Base-by-base conservation (phyloP, 2,888 invertebrate species). In the Dendrolimus pini region DNA sequence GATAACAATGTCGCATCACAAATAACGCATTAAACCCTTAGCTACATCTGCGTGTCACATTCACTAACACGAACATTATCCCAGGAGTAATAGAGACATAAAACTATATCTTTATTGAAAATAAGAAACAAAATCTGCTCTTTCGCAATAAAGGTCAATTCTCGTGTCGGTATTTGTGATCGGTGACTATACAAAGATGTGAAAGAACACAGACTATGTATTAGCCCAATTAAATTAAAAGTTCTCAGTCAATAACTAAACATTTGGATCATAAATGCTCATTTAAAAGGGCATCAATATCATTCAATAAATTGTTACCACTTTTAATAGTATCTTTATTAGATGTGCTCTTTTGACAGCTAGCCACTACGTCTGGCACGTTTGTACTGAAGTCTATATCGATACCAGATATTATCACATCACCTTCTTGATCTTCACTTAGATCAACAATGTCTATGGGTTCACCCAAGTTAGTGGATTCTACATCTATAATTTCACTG, bases 311-410 rank as follows among this genome's bases (percentile, higher is more conserved):
- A 64, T 68, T 77, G 56, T 67, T 79, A 7, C 75, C 80, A 55
- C 54, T 72, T 18, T 60, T 72, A 12, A 47, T 47, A 10, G 47
- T 10, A 47, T 12, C 12, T 47, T 47, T 47, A 9, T 47, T 30
- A 30, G 30, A 30, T 6, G 30, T 30, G 30, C 67, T 77, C 62
- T 77, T 82, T 8, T 78, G 83, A 73, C 89, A 89, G 60, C 89
- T 89, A 1, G 87, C 89, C 0, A 89, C 89, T 0, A 89, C 83
- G 58, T 90, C 89, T 0, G 89, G 89, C n/a, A 89, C 83, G 59
- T 82, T 88, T 57, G 81, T 85, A 18, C 70, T 75, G 58, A 86
- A 72, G 60, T 79, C 81, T 63, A 84, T 60, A 52, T 84, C 82
- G 2, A 79, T 59, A 58, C 82, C 83, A 0, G 80, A 67, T 7